Evolutionary conservation across 2,888 invertebrate species (phyloP).

Genomic region (Blastobasis adustella): DNA sequence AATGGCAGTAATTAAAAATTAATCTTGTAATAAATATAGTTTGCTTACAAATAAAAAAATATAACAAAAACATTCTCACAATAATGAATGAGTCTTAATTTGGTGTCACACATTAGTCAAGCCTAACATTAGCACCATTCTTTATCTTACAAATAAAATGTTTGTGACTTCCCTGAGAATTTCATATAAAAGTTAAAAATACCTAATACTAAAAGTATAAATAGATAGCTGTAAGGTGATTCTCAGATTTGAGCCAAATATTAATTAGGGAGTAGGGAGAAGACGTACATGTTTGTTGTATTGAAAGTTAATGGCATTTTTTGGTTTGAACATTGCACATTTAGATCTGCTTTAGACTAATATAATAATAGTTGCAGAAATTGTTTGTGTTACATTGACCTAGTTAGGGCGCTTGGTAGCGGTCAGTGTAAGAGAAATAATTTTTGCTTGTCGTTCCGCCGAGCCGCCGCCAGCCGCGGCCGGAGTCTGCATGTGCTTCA

Average conservation of each 20-base stretch:
- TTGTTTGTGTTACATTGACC: slow-evolving; percentile 54
- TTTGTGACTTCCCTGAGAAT: slow-evolving; percentile 73
- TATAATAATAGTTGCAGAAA: slow-evolving; percentile 44
- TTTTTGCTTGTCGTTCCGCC: slow-evolving; percentile 42
- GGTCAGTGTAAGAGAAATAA: slow-evolving; percentile 60
- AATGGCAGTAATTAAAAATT: slow-evolving; percentile 68
- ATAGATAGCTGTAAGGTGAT: slow-evolving; percentile 61
- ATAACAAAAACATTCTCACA: slow-evolving; percentile 70
- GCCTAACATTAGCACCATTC: slow-evolving; percentile 71
- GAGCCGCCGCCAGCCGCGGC: slow-evolving; percentile 22
- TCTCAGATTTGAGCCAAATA: slow-evolving; percentile 71
- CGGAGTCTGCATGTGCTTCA: slow-evolving; percentile 5
- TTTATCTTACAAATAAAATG: slow-evolving; percentile 67
- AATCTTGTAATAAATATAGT: slow-evolving; percentile 65
- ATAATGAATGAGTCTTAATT: slow-evolving; percentile 65
- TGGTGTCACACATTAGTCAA: slow-evolving; percentile 73
- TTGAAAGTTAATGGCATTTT: slow-evolving; percentile 65
- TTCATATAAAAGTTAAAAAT: slow-evolving; percentile 73
- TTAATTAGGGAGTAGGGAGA: slow-evolving; percentile 43
- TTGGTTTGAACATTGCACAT: slow-evolving; percentile 74
- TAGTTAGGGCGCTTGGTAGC: slow-evolving; percentile 48
- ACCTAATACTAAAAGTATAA: slow-evolving; percentile 72
- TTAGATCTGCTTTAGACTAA: slow-evolving; percentile 58
- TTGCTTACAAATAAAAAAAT: slow-evolving; percentile 70
- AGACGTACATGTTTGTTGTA: slow-evolving; percentile 40